Base-by-base conservation (phyloP, 2,888 invertebrate species). In the Pherbina coryleti region DNA sequence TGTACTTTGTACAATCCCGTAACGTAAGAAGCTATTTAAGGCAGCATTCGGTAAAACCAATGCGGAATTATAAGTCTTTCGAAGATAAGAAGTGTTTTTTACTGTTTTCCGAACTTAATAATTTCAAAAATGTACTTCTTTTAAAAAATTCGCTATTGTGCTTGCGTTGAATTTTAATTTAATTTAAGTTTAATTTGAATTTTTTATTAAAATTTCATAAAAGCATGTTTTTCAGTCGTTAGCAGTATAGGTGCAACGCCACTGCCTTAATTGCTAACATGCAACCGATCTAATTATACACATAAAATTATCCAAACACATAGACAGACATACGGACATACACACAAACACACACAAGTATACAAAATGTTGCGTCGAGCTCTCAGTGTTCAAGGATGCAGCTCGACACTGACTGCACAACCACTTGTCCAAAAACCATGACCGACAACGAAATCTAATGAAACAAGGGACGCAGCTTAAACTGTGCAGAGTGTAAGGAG, bases 241-340 rank as follows among this genome's bases (percentile, higher is more conserved):
- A 51, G 28, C 7, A 51, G 17, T 25, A 28, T 28, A 17, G 8
- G 3, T 4, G 69, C 11, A 49, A 28, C 73, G 25, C 62, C 73
- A 73, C 73, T 73, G 62, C 25, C n/a, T 73, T 73, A 73, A 73
- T 72, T 73, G 60, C 73, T 11, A 44, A 62, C 78, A 76, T 77
- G 72, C 75, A 77, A 77, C 75, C 64, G 71, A 77, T 79, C 79
- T 79, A 79, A 79, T 79, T 79, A 79, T 77, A 73, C 62, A 70
- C 64, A 76, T 57, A 66, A 31, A n/a, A 70, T 19, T 81, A 81
- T 70, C 19, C 31, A 25, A 5, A 28, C 19, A 66, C 62, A 64
- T 8, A 60, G 25, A 57, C 14, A 57, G 44, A 62, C 2, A 72
- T 11, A 9, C 2, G 17, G 31, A 71, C 34, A 55, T 14, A 22